Conservation (phyloP, 2,797 vertebrate genomes). For the Tauraco hartlaubi region DNA sequence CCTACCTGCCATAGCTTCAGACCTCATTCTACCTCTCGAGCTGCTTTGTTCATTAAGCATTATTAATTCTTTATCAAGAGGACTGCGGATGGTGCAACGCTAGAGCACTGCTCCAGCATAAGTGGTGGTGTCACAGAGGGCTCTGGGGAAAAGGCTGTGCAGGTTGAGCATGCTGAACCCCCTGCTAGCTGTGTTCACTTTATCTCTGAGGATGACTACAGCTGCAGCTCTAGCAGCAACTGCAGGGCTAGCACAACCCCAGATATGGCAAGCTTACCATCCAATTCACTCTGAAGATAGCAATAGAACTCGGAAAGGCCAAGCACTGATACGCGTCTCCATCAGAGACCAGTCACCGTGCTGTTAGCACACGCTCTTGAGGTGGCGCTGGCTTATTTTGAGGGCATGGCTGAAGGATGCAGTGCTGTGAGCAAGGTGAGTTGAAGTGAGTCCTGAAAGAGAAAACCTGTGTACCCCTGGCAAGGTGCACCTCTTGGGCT, state of each 20-base stretch:
- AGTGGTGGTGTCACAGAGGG: neutral
- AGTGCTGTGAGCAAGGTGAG: neutral
- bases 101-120: neutral
- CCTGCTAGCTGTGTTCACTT: neutral
- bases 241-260: neutral
- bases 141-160: neutral
- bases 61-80: neutral
- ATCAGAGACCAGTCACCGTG: neutral
- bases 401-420: neutral
- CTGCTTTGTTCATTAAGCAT: neutral
- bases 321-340: accelerated
- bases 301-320: neutral
- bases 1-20: neutral
- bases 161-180: neutral
- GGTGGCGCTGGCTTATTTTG: neutral
- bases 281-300: neutral
- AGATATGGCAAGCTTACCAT: neutral
- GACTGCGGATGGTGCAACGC: accelerated
- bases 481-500: neutral
- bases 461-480: neutral
- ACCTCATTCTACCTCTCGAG: neutral
- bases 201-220: neutral
- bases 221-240: neutral
- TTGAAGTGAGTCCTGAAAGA: neutral
- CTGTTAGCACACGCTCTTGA: neutral